Evolutionary conservation across 2,888 invertebrate species (phyloP).

Genomic region (Mycogona germanica): DNA sequence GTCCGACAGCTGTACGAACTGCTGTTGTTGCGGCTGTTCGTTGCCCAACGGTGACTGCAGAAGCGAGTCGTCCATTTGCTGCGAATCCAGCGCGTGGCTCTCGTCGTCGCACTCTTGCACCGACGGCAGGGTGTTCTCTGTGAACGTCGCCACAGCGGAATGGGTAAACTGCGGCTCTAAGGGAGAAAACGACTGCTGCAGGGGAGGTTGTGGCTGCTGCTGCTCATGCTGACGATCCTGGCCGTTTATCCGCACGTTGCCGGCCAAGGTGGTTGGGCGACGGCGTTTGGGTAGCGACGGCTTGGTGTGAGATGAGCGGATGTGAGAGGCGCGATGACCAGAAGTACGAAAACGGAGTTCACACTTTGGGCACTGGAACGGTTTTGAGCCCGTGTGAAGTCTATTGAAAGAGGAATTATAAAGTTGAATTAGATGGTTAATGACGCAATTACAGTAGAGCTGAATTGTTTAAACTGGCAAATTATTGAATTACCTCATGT

Average conservation of each 20-base stretch:
- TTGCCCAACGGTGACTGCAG: not conserved
- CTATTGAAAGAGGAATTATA: no score
- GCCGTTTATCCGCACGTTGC: not conserved
- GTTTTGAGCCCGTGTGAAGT: slow-evolving; percentile 69
- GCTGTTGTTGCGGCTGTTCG: not conserved
- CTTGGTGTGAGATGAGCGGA: slow-evolving; percentile 41
- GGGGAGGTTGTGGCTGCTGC: not conserved
- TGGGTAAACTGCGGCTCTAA: no score
- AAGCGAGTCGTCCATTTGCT: not conserved
- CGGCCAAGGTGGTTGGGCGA: not conserved
- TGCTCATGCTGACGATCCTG: not conserved
- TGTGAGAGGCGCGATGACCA: slow-evolving; percentile 51
- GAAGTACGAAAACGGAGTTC: slow-evolving; percentile 50
- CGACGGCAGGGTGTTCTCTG: not conserved
- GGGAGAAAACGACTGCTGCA: no score
- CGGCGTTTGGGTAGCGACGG: not conserved
- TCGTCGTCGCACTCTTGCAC: not conserved
- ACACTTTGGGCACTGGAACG: slow-evolving; percentile 77
- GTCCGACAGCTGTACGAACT: no score
- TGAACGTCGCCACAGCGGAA: not conserved
- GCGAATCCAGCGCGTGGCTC: no score
- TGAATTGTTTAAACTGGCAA: not conserved
- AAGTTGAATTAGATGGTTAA: not conserved
- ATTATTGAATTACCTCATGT: slow-evolving; percentile 37
- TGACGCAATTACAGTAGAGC: not conserved